A percentile compares a stretch with the other conserved stretches of the same genome.
phyloP scores from a whole-genome alignment of 2,888 invertebrate genomes.

The Entomobrya multifasciata region DNA sequence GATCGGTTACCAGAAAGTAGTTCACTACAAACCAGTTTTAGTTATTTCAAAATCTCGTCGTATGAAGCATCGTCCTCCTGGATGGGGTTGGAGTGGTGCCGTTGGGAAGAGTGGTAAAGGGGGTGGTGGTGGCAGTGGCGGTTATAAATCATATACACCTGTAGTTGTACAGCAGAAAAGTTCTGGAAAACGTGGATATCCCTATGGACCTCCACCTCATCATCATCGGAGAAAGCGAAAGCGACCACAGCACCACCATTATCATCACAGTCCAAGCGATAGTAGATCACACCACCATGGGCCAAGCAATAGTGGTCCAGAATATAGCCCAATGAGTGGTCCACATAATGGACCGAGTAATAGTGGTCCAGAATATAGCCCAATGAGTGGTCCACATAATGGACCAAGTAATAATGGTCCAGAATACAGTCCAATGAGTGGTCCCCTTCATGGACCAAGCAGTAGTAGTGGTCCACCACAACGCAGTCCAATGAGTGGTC shows the following conservation, averaged over 20 bases:
- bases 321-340: too few relatives aligned
- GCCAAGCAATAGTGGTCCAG: too few relatives aligned
- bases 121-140: background rate
- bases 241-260: background rate
- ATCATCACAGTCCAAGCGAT: background rate
- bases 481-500: background rate
- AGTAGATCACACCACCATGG: too few relatives aligned
- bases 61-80: background rate
- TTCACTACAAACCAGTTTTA: conserved; percentile 62
- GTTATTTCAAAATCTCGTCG: conserved; percentile 52
- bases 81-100: conserved; percentile 64
- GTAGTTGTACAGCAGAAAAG: conserved; percentile 17
- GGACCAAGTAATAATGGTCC: too few relatives aligned
- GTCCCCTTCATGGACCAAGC: too few relatives aligned
- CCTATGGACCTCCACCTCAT: background rate
- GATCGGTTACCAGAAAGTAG: conserved; percentile 65
- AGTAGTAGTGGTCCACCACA: too few relatives aligned
- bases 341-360: too few relatives aligned
- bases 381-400: too few relatives aligned
- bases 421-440: too few relatives aligned
- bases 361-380: too few relatives aligned
- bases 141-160: background rate
- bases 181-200: conserved; percentile 19
- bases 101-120: too few relatives aligned
- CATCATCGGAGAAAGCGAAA: conserved; percentile 27